Percentiles rank a stretch among this genome's conserved stretches.
Evolutionary conservation across 37 sponge, comb jelly and placozoan species (phyloP).

Genomic region (Oscarella lobularis): DNA sequence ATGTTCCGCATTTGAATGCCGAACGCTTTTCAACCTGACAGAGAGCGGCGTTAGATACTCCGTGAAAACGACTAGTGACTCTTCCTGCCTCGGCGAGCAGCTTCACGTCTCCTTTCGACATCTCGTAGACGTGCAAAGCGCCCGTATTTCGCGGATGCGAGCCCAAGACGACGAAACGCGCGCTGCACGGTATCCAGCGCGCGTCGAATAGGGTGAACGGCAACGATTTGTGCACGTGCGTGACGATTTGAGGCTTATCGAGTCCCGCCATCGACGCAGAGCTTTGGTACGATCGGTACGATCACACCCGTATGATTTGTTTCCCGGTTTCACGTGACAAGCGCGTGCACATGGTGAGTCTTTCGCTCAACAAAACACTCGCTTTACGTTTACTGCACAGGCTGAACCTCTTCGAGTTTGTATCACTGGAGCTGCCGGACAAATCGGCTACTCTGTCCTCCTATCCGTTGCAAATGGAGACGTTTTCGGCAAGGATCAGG

Average conservation of each 20-base stretch:
- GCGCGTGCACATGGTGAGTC: no score
- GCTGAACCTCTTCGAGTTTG: constrained; percentile 72
- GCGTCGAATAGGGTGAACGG: constrained; percentile 85
- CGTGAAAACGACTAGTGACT: background rate
- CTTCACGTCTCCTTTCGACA: constrained; percentile 70
- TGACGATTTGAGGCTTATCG: constrained; percentile 90
- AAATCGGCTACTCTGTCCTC: constrained; percentile 94
- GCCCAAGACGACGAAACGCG: constrained; percentile 84
- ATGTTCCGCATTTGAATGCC: constrained; percentile 90
- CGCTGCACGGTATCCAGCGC: constrained; percentile 96
- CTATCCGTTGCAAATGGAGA: constrained; percentile 76
- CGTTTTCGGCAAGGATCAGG: constrained; percentile 89
- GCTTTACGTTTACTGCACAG: constrained; percentile 12
- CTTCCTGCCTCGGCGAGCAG: constrained; percentile 45
- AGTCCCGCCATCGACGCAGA: constrained; percentile 64
- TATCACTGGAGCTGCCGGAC: constrained; percentile 96
- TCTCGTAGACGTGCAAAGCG: constrained; percentile 88
- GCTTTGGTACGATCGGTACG: no score
- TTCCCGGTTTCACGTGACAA: no score
- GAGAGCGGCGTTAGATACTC: background rate
- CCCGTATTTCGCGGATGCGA: constrained; percentile 91
- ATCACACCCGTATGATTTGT: no score
- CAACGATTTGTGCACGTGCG: constrained; percentile 79
- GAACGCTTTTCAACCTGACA: constrained; percentile 72
- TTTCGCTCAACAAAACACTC: no score